A percentile compares a stretch with the other conserved stretches of the same genome.
These are phyloP conservation scores for Gambusia affinis DNA, from an alignment of 2,113 vertebrate species.

Conservation along the genomic window DNA sequence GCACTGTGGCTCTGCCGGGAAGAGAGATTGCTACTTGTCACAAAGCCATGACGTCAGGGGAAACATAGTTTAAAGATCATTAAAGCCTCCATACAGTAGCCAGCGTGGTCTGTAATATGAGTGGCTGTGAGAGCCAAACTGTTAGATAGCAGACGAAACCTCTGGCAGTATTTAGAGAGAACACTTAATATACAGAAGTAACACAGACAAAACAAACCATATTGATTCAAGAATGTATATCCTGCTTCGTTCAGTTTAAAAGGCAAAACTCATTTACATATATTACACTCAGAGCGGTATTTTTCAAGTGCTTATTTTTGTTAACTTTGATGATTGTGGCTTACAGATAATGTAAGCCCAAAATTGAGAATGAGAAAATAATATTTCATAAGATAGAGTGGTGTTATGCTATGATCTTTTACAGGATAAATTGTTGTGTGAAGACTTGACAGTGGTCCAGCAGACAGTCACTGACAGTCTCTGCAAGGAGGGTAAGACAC, in stretches of 20 bases:
- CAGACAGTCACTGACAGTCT: background rate
- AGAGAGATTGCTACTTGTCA: conserved; percentile 64
- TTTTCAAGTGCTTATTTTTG: background rate
- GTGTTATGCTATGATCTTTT: background rate
- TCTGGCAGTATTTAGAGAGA: background rate
- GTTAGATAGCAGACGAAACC: conserved; percentile 9
- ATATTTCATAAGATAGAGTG: background rate
- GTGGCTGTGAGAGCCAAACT: background rate
- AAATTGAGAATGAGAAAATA: background rate
- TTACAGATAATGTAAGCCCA: background rate
- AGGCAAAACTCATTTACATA: background rate
- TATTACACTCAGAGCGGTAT: background rate
- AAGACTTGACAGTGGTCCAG: background rate
- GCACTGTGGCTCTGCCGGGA: conserved; percentile 59
- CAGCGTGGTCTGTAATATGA: background rate
- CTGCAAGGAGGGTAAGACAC: too few relatives aligned
- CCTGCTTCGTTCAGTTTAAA: background rate
- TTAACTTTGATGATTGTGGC: background rate
- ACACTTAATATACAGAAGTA: background rate
- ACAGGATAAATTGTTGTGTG: background rate
- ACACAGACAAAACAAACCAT: background rate
- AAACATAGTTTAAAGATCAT: conserved; percentile 50
- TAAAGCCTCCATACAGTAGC: conserved; percentile 46
- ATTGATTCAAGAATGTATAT: background rate
- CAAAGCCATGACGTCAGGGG: conserved; percentile 62